A percentile compares a stretch with the other conserved stretches of the same genome.
phyloP scores from a whole-genome alignment of 2,113 vertebrate genomes.

The Eudyptes chrysolophus region DNA sequence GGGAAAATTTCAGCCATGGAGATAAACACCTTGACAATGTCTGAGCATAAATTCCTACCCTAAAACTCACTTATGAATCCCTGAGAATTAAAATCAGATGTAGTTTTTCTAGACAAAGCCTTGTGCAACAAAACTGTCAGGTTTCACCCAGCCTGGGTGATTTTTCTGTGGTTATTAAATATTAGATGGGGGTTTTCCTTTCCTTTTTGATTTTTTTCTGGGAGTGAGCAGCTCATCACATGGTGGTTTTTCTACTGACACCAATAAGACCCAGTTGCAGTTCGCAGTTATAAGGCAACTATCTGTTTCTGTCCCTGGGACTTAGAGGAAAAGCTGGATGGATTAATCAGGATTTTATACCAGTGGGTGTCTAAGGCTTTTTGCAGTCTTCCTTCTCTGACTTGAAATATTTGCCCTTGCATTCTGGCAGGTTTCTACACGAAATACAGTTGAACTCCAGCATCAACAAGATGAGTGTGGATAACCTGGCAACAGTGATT shows the following conservation, averaged over 20 bases:
- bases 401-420: background rate
- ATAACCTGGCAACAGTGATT: constrained; percentile 96
- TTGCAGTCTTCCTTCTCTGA: background rate
- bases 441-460: constrained; percentile 88
- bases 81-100: background rate
- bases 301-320: background rate
- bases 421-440: constrained; percentile 84
- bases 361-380: background rate
- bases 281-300: background rate
- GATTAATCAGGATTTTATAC: background rate
- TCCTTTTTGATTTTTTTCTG: background rate
- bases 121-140: background rate
- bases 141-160: background rate
- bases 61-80: background rate
- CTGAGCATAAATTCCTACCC: background rate
- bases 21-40: background rate
- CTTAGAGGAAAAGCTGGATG: background rate
- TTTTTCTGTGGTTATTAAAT: background rate
- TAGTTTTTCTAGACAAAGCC: background rate
- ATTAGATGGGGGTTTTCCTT: background rate
- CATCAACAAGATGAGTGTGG: constrained; percentile 96
- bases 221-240: background rate
- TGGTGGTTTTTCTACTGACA: background rate
- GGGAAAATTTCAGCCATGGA: background rate
- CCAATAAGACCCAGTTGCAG: background rate